Conservation (phyloP, 2,888 invertebrate species). For the Allygus modestus region DNA sequence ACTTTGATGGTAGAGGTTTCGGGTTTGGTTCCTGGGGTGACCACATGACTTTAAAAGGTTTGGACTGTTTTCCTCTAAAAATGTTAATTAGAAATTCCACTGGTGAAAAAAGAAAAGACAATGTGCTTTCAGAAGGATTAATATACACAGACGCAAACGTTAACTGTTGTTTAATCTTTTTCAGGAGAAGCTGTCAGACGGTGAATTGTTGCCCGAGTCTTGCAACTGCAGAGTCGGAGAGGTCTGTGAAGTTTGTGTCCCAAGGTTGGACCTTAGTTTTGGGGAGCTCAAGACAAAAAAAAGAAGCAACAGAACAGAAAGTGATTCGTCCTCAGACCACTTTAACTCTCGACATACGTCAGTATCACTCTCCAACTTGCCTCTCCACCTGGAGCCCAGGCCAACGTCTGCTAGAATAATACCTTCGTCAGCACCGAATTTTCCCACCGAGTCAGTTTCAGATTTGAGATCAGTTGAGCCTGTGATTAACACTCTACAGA, state of each 20-base stretch:
- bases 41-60: too few relatives aligned
- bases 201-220: conserved; percentile 13
- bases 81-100: too few relatives aligned
- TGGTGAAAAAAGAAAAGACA: too few relatives aligned
- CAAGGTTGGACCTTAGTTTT: conserved; percentile 41
- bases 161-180: neutral
- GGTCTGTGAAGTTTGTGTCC: conserved; percentile 31
- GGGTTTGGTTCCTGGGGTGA: too few relatives aligned
- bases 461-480: neutral
- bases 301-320: conserved; percentile 12
- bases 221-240: conserved; percentile 34
- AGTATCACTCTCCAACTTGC: conserved; percentile 7
- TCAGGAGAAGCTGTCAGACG: conserved; percentile 42
- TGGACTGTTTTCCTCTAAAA: too few relatives aligned
- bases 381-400: conserved; percentile 15
- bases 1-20: too few relatives aligned
- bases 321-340: conserved; percentile 11
- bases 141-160: too few relatives aligned
- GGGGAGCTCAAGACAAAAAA: conserved; percentile 44
- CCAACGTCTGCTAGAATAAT: neutral
- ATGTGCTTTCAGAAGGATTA: too few relatives aligned
- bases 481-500: too few relatives aligned
- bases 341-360: neutral
- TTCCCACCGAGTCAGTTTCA: neutral
- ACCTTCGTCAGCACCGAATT: neutral